Evolutionary conservation across 2,113 vertebrate species (phyloP).

Genomic region (Pycnonotus jocosus): DNA sequence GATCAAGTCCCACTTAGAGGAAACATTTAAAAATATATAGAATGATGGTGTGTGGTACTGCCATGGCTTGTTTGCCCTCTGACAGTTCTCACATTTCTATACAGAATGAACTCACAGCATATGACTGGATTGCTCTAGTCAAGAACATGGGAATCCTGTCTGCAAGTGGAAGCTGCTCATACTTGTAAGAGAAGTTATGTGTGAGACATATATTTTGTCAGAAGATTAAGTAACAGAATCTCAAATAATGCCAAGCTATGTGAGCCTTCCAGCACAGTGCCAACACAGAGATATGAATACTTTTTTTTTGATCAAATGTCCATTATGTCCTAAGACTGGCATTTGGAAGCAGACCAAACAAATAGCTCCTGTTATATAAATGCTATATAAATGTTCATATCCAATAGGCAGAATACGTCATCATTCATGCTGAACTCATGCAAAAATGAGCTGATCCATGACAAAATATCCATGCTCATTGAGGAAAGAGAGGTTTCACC

Average conservation of each 20-base stretch:
- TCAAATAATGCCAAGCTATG: neutral
- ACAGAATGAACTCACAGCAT: neutral
- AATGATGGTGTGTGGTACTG: accelerated
- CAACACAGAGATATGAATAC: neutral
- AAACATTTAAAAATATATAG: neutral
- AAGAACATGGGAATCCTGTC: neutral
- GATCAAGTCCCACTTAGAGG: neutral
- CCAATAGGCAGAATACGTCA: neutral
- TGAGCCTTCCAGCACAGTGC: neutral
- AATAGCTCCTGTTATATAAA: neutral
- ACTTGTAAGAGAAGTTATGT: neutral
- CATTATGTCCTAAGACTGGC: neutral
- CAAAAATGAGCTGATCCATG: neutral
- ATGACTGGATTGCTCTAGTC: neutral
- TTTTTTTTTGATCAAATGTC: neutral
- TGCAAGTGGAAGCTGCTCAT: neutral
- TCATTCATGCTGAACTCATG: neutral
- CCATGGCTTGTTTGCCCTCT: neutral
- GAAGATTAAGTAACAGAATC: neutral
- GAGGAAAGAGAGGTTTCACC: neutral
- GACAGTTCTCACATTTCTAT: neutral
- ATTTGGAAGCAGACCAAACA: neutral
- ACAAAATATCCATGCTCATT: neutral
- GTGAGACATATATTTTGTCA: neutral
- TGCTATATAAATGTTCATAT: neutral